Base-by-base conservation (phyloP, 2,113 vertebrate genomes). In the Muscicapa adusta region DNA sequence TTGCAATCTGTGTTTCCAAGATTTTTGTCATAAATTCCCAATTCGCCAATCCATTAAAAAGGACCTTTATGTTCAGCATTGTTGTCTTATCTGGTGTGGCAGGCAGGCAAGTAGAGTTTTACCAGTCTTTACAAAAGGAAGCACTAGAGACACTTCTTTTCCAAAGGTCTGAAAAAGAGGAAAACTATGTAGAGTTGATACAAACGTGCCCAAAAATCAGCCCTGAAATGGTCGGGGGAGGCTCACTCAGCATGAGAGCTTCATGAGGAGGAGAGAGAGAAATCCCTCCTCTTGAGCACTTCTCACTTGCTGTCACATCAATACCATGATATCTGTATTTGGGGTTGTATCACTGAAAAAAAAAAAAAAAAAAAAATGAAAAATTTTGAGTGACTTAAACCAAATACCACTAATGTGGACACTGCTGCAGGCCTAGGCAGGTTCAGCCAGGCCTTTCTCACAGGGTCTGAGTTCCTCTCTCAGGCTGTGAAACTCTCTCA, bases 201-300 rank as follows among this genome's bases (percentile, higher is more conserved):
- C 4, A 73, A 84, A 43, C 10, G 18, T 26, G 10, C 19, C 65
- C 50, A 29, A 14, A 57, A 18, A 57, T 29, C 36, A 25, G 18
- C 12, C 19, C 48, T 2, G 7, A 54, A 13, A 6, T 1, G 6
- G 34, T 29, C 4, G 0, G 54, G 58, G 31, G 11, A 40, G 12
- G 13, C 48, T 33, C 18, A n/a, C 10, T 13, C 2, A 1, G 53
- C 22, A 6, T 0, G 0, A 58, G 14, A 72, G 38, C 28, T 40
- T 28, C 34, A 10, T 5, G 4, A 60, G 2, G 15, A 67, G 58
- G 15, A 31, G 2, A 76, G 7, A 60, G 73, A 31, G 8, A 91
- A 91, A 80, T 66, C 10, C 5, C 10, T 67, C 14, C 5, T 51
- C 25, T 33, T n/a, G 18, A 68, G 29, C 7, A 6, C 5, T 20